Evolutionary conservation across 2,888 invertebrate species (phyloP).

Genomic region (Rhamphomyia laevipes): DNA sequence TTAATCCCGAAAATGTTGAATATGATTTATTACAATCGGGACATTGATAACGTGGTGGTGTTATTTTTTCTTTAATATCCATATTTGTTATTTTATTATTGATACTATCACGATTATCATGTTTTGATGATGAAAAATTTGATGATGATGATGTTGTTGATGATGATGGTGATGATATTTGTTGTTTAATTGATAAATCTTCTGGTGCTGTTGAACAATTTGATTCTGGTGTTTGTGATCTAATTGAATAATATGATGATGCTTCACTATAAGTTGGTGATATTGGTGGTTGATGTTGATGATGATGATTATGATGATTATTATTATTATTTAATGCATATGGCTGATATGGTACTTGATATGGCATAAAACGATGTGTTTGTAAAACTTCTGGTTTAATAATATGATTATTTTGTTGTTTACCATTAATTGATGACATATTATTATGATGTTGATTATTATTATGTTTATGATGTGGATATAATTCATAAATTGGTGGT

Average conservation of each 20-base stretch:
- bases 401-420: conserved; percentile 3
- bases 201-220: conserved; percentile 34
- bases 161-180: conserved; percentile 17
- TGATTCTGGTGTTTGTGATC: conserved; percentile 35
- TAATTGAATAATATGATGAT: conserved; percentile 34
- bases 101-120: neutral
- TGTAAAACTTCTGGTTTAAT: conserved; percentile 12
- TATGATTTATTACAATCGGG: conserved; percentile 90
- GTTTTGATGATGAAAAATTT: neutral
- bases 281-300: conserved; percentile 29
- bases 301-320: conserved; percentile 1
- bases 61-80: conserved; percentile 28
- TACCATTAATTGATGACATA: conserved; percentile 1
- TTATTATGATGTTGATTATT: conserved; percentile 15
- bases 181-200: conserved; percentile 33
- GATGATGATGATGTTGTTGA: conserved; percentile 9
- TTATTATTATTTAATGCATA: conserved; percentile 11
- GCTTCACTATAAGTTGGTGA: conserved; percentile 37
- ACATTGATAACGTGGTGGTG: conserved; percentile 71
- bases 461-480: conserved; percentile 25
- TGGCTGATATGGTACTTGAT: conserved; percentile 21
- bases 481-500: conserved; percentile 33
- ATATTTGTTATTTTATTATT: neutral
- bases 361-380: conserved; percentile 27
- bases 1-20: conserved; percentile 91